Evolutionary conservation across 2,113 vertebrate genomes (phyloP).

Genomic region (Aspiorhynchus laticeps): DNA sequence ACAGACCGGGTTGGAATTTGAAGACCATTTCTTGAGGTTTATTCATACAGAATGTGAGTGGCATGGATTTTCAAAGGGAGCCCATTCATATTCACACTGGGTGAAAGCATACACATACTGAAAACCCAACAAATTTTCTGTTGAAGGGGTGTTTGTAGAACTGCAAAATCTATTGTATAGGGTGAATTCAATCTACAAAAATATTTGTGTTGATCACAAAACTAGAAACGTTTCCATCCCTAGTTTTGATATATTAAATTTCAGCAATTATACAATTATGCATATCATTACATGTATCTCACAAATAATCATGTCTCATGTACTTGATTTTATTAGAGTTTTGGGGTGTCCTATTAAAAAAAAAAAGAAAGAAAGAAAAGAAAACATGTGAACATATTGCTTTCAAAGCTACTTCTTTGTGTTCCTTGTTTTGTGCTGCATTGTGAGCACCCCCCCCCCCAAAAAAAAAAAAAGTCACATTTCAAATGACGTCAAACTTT

Average conservation of each 20-base stretch:
- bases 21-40: constrained; percentile 10
- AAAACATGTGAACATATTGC: neutral
- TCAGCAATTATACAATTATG: neutral
- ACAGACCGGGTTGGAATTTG: neutral
- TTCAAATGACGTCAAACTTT: neutral
- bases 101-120: neutral
- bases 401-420: neutral
- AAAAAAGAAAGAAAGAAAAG: too few relatives aligned
- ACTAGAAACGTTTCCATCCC: neutral
- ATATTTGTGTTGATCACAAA: neutral
- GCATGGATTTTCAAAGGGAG: neutral
- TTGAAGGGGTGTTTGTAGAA: neutral
- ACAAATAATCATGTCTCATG: neutral
- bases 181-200: neutral
- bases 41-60: neutral
- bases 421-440: neutral
- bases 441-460: neutral
- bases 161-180: neutral
- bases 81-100: neutral
- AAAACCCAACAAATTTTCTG: neutral
- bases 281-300: neutral
- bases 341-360: neutral
- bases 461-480: neutral
- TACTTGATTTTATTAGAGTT: neutral
- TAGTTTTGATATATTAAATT: neutral